Percentiles rank a stretch among this genome's conserved stretches.
phyloP scores from a whole-genome alignment of 2,113 vertebrate genomes.

The Ondatra zibethicus region DNA sequence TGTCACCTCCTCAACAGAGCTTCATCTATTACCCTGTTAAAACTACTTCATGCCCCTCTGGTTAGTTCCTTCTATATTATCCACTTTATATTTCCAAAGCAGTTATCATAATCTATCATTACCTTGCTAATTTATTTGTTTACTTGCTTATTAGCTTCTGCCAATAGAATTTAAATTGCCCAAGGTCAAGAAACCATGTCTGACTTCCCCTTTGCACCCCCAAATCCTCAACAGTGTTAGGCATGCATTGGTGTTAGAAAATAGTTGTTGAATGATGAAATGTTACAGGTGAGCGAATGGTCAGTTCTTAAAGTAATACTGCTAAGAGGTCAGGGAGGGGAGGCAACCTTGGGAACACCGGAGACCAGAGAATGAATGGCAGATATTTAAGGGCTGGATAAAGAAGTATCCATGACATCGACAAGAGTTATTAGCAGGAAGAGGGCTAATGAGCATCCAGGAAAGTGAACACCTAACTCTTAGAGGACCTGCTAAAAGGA shows the following conservation, averaged over 20 bases:
- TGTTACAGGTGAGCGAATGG: not conserved
- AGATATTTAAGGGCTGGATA: not conserved
- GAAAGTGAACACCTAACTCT: not conserved
- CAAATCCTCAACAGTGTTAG: not conserved
- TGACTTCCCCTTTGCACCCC: not conserved
- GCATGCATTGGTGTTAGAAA: not conserved
- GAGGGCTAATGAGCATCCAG: not conserved
- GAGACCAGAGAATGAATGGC: not conserved
- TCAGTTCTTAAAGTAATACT: not conserved
- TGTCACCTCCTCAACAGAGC: not conserved
- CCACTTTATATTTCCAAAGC: conserved; percentile 16
- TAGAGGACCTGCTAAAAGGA: not conserved
- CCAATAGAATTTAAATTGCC: conserved; percentile 26
- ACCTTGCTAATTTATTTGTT: conserved; percentile 50
- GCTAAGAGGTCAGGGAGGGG: not conserved
- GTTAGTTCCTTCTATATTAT: not conserved
- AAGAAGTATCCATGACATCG: not conserved
- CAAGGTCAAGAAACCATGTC: not conserved
- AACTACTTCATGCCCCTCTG: not conserved
- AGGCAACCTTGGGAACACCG: not conserved
- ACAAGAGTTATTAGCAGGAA: not conserved
- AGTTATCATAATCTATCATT: conserved; percentile 41
- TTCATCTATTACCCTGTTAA: conserved; percentile 32
- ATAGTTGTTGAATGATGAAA: not conserved
- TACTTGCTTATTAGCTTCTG: conserved; percentile 51